phyloP scores from a whole-genome alignment of 2,888 invertebrate genomes.

The Didymodactylos carnosus region DNA sequence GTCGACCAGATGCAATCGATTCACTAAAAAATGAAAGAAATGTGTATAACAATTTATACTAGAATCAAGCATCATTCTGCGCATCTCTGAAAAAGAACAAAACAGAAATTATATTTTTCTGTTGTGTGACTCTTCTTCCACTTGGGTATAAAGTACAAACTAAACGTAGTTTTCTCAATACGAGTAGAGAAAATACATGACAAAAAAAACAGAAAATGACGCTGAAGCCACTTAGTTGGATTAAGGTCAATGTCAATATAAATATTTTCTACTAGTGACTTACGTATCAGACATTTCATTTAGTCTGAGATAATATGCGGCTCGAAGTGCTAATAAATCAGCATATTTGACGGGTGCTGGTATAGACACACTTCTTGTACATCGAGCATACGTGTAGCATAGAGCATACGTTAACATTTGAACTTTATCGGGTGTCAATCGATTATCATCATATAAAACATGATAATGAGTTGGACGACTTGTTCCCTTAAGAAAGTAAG shows the following conservation, averaged over 20 bases:
- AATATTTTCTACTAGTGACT: too few species aligned
- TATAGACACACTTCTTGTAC: conserved; percentile 15
- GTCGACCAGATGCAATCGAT: background rate
- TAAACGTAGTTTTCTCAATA: too few species aligned
- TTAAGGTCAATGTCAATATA: too few species aligned
- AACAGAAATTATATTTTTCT: too few species aligned
- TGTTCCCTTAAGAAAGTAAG: conserved; percentile 14
- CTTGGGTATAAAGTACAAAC: too few species aligned
- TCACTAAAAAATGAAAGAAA: background rate
- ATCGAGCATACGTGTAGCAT: conserved; percentile 16
- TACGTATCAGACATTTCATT: background rate
- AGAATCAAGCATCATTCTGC: too few species aligned
- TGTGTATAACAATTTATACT: too few species aligned
- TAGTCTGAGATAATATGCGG: background rate
- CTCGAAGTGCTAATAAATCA: conserved; percentile 12
- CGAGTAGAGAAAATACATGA: too few species aligned
- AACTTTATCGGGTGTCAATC: conserved; percentile 15
- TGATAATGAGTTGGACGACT: conserved; percentile 17
- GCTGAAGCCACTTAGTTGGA: too few species aligned
- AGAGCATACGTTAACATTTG: conserved; percentile 17
- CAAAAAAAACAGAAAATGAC: too few species aligned
- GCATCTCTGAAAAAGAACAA: too few species aligned
- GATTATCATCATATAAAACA: conserved; percentile 18
- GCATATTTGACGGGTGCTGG: conserved; percentile 16
- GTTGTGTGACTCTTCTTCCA: too few species aligned